A percentile compares a stretch with the other conserved stretches of the same genome.
Evolutionary conservation across 2,888 invertebrate genomes (phyloP).

Genomic region (Drosophila imparisetae): DNA sequence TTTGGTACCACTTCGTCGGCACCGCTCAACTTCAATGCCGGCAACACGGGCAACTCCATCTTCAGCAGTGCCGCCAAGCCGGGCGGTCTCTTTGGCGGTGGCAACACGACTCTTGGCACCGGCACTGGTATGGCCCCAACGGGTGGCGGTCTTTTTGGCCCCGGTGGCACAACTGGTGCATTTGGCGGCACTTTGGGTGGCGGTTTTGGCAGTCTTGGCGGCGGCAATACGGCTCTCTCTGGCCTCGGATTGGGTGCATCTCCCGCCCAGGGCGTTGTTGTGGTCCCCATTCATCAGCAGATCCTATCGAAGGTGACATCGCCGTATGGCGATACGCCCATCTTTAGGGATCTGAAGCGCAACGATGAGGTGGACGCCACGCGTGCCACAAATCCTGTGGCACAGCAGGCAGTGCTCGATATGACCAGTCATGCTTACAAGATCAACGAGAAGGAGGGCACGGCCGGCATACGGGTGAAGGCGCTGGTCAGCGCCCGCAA

Average conservation of each 20-base stretch:
- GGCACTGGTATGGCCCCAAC: conserved; percentile 14
- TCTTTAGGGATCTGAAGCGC: conserved; percentile 90
- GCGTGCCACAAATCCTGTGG: conserved; percentile 90
- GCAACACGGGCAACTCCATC: conserved; percentile 81
- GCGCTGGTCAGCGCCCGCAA: conserved; percentile 80
- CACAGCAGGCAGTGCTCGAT: conserved; percentile 88
- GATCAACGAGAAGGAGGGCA: conserved; percentile 86
- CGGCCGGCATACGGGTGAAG: conserved; percentile 86
- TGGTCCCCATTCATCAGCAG: conserved; percentile 88
- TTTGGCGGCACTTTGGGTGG: conserved; percentile 71
- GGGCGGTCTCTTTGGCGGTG: conserved; percentile 85
- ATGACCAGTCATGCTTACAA: conserved; percentile 85
- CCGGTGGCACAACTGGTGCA: conserved; percentile 64
- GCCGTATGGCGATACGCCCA: conserved; percentile 94
- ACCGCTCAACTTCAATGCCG: conserved; percentile 83
- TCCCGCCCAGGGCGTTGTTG: conserved; percentile 76
- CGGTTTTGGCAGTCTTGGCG: conserved; percentile 46
- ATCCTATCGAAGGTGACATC: conserved; percentile 90
- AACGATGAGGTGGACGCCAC: conserved; percentile 87
- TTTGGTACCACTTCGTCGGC: conserved; percentile 85
- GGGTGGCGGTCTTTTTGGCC: conserved; percentile 26
- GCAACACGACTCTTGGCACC: conserved; percentile 54
- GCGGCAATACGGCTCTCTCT: conserved; percentile 36
- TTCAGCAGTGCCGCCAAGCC: conserved; percentile 85
- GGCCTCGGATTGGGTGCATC: conserved; percentile 63